phyloP scores from a whole-genome alignment of 1,140 invertebrate genomes.

The Heliothis virescens region DNA sequence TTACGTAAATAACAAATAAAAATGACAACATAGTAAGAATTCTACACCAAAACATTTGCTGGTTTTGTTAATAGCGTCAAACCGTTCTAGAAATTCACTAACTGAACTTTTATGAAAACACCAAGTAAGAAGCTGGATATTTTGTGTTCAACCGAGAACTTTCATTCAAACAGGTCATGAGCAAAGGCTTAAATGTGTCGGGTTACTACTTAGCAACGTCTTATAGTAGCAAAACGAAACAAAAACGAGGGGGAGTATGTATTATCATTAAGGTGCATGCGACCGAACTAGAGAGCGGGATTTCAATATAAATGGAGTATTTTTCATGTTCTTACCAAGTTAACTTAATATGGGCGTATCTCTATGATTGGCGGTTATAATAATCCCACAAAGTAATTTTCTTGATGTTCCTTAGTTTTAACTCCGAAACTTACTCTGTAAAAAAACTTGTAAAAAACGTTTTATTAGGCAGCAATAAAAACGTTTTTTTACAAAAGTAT shows the following conservation, averaged over 20 bases:
- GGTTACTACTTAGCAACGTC: neutral
- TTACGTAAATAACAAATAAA: neutral
- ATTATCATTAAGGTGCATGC: neutral
- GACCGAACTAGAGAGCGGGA: too few species aligned
- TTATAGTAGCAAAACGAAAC: neutral
- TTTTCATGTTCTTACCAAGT: too few species aligned
- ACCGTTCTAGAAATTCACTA: constrained; percentile 5
- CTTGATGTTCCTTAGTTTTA: too few species aligned
- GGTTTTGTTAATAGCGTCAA: neutral
- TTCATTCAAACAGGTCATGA: constrained; percentile 9
- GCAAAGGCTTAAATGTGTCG: neutral
- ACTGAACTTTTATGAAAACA: neutral
- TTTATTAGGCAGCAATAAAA: too few species aligned
- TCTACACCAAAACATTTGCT: constrained; percentile 1
- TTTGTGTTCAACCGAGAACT: neutral
- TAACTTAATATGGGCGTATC: too few species aligned
- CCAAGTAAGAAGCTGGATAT: neutral
- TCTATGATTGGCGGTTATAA: too few species aligned
- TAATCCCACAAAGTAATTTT: too few species aligned
- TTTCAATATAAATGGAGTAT: too few species aligned
- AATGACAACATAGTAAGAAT: neutral
- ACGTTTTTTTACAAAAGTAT: too few species aligned
- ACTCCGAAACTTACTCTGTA: too few species aligned
- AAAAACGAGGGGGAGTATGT: constrained; percentile 12
- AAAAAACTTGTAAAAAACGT: too few species aligned